phyloP scores from a whole-genome alignment of 2,888 invertebrate species.

The Leptinotarsa tumamoca region DNA sequence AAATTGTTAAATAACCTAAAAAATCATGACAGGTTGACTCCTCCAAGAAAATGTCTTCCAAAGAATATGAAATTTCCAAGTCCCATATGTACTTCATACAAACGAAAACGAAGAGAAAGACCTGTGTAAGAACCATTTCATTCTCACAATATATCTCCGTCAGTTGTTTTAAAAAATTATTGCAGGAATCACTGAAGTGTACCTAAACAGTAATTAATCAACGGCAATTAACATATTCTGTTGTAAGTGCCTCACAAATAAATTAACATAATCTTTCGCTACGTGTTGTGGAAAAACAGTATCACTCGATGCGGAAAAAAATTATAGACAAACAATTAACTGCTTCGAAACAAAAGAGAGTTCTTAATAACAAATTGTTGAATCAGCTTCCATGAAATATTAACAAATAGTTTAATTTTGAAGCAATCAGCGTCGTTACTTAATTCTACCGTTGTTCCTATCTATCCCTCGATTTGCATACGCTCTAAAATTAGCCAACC shows the following conservation, averaged over 20 bases:
- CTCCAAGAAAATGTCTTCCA: no score
- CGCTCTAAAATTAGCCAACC: constrained; percentile 58
- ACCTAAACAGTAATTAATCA: constrained; percentile 12
- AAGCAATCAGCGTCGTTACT: constrained; percentile 50
- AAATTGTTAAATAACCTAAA: no score
- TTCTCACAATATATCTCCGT: not conserved
- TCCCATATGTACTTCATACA: no score
- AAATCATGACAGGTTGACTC: no score
- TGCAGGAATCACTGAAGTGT: not conserved
- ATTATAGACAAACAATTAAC: constrained; percentile 37
- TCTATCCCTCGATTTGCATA: constrained; percentile 54
- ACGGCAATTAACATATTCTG: constrained; percentile 4
- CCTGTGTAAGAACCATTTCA: no score
- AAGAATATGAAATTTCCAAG: no score
- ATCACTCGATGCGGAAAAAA: constrained; percentile 38
- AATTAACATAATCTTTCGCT: constrained; percentile 30
- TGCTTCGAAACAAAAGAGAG: constrained; percentile 37
- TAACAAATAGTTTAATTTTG: constrained; percentile 52
- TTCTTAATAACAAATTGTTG: constrained; percentile 37
- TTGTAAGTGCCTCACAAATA: constrained; percentile 9
- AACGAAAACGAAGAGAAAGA: no score
- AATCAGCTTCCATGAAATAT: constrained; percentile 53
- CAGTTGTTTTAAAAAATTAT: not conserved
- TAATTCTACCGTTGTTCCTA: constrained; percentile 46
- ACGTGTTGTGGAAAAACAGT: constrained; percentile 30